Evolutionary conservation across 30 jellyfish, hydroid and myxozoan genomes (phyloP).

Genomic region (Pseudorhiza aurosa): DNA sequence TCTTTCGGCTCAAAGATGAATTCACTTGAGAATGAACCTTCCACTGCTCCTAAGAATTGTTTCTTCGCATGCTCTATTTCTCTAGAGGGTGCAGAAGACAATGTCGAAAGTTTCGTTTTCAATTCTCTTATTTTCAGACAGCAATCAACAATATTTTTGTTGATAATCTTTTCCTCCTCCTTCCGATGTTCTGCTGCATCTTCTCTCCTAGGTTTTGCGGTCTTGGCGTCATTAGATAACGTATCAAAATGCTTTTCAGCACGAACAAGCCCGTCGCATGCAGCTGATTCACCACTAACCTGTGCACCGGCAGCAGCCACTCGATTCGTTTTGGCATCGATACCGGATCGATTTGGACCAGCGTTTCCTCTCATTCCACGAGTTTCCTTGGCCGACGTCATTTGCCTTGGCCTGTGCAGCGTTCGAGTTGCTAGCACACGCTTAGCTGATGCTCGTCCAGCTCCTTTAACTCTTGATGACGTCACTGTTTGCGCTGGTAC

Average conservation of each 20-base stretch:
- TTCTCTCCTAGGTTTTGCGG: neutral
- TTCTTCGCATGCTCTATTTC: neutral
- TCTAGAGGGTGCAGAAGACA: neutral
- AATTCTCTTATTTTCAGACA: conserved; percentile 7
- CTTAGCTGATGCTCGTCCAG: neutral
- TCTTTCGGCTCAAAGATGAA: neutral
- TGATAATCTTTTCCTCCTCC: neutral
- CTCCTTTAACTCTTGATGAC: neutral
- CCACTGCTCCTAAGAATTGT: neutral
- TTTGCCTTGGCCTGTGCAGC: neutral
- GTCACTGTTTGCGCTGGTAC: neutral
- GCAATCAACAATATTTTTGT: neutral
- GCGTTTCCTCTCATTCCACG: neutral
- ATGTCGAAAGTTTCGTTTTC: neutral
- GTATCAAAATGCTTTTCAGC: neutral
- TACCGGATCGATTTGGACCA: neutral
- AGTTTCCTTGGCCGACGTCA: neutral
- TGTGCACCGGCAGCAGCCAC: neutral
- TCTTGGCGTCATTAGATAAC: neutral
- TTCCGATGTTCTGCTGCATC: neutral
- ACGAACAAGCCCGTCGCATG: neutral
- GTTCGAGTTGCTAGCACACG: neutral
- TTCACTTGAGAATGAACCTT: neutral
- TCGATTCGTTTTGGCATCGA: neutral
- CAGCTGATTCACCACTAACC: neutral